These are phyloP conservation scores for Strigops habroptila DNA, from an alignment of 2,113 vertebrate genomes.

Conservation along the genomic window DNA sequence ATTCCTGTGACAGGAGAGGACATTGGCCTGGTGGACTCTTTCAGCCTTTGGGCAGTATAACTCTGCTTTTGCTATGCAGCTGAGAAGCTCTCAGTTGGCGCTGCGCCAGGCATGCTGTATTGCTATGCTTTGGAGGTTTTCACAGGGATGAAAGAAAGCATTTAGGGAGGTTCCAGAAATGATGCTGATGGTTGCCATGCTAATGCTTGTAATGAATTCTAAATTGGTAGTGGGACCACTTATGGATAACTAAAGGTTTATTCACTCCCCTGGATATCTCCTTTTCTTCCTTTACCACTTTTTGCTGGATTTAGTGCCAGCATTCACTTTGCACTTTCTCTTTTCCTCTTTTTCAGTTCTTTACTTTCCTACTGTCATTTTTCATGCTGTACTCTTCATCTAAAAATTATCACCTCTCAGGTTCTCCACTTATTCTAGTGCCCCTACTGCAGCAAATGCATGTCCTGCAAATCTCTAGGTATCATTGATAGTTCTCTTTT, in stretches of 20 bases:
- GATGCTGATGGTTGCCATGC: slow-evolving; percentile 61
- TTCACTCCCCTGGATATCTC: slow-evolving; percentile 47
- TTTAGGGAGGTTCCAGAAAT: slow-evolving; percentile 63
- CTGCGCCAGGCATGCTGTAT: neutral
- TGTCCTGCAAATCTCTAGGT: neutral
- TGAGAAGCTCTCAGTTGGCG: slow-evolving; percentile 2
- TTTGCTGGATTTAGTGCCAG: slow-evolving; percentile 1
- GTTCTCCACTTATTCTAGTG: neutral
- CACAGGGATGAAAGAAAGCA: slow-evolving; percentile 56
- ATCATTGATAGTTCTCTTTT: neutral
- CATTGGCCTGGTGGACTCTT: neutral
- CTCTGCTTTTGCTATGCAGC: slow-evolving; percentile 15
- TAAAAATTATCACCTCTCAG: neutral
- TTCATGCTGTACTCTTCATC: neutral
- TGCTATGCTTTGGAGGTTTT: slow-evolving; percentile 56
- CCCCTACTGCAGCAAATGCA: neutral
- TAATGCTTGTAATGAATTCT: slow-evolving; percentile 67
- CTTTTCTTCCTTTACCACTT: slow-evolving; percentile 14
- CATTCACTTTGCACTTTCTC: slow-evolving; percentile 12
- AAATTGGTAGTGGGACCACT: slow-evolving; percentile 65
- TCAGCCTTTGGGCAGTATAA: neutral
- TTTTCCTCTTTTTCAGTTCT: neutral
- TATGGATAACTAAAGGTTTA: slow-evolving; percentile 63
- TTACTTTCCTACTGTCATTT: neutral
- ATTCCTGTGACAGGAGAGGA: neutral